Percentiles rank a stretch among this genome's conserved stretches.
Evolutionary conservation across 2,113 vertebrate species (phyloP).

Genomic region (Hystrix brachyura): DNA sequence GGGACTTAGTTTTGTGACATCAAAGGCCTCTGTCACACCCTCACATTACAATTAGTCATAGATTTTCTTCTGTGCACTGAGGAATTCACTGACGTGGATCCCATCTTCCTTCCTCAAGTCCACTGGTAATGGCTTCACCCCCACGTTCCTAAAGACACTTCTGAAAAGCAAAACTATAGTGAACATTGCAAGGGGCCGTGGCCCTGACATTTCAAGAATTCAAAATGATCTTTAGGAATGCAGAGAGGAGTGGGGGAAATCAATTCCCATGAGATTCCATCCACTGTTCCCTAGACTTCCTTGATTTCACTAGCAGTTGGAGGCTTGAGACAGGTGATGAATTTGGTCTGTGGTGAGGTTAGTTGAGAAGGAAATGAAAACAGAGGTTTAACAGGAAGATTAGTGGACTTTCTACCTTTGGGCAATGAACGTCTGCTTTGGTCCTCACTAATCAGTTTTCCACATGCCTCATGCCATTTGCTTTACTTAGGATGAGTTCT

Average conservation of each 20-base stretch:
- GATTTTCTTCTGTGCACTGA: neutral
- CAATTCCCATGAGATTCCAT: neutral
- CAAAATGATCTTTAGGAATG: neutral
- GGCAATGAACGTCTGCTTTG: slow-evolving; percentile 76
- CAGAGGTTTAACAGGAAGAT: slow-evolving; percentile 79
- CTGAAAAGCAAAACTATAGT: slow-evolving; percentile 9
- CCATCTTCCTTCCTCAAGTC: neutral
- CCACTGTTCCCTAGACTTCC: slow-evolving; percentile 38
- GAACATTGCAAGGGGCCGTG: neutral
- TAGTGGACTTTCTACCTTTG: slow-evolving; percentile 82
- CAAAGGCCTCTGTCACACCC: neutral
- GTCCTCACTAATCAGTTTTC: slow-evolving; percentile 82
- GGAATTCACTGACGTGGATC: neutral
- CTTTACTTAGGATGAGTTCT: slow-evolving; percentile 73
- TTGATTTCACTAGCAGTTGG: slow-evolving; percentile 68
- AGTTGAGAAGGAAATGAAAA: slow-evolving; percentile 83
- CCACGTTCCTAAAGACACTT: neutral
- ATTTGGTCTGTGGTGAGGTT: slow-evolving; percentile 79
- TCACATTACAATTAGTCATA: neutral
- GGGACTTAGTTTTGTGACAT: neutral
- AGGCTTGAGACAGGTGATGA: slow-evolving; percentile 74
- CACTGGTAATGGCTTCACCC: neutral
- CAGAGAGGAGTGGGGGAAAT: neutral
- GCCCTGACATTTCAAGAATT: neutral
- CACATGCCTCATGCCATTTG: slow-evolving; percentile 77